Base-by-base conservation (phyloP, 2,797 vertebrate genomes). In the Emys orbicularis region DNA sequence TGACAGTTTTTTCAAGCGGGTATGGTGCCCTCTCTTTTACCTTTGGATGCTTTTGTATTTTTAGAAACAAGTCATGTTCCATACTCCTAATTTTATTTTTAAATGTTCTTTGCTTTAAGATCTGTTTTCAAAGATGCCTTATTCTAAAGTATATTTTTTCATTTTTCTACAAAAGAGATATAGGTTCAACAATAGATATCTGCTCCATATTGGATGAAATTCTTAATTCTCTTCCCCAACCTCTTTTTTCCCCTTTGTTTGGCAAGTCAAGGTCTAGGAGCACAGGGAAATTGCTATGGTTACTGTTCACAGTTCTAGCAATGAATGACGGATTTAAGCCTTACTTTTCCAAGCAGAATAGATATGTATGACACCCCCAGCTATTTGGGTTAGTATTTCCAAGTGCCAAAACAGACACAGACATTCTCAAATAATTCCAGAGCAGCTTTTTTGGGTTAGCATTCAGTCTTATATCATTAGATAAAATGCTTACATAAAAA, bases 261-360 rank as follows among this genome's bases (percentile, higher is more conserved):
- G 52, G 65, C 34, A 34, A 96, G 82, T 86, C 80, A 80, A 93
- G 95, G 88, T 96, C 91, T 93, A 93, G 83, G 89, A 90, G 74
- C 83, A 54, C 87, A 93, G 85, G 76, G 83, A 91, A 95, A 96
- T 96, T 76, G 50, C 96, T 95, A 94, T 96, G 91, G 96, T 95
- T 95, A 96, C 94, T 83, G 85, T 34, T 95, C 76, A 54, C 12
- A 47, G 68, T 84, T 94, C 89, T 87, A 94, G 91, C 76, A 93
- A 68, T 10, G 65, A 94, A 57, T 86, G 61, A 83, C 88, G 90
- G 76, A 93, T 89, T 93, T 90, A 92, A 96, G 81, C 87, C 81
- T 93, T 77, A 83, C 76, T 0, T 1, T 88, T 92, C 88, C 44
- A 61, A 92, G 83, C 5, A 41, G 95, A 91, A 87, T 84, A 92